Evolutionary conservation across 2,113 vertebrate genomes (phyloP).

Genomic region (Acrocephalus kingi): DNA sequence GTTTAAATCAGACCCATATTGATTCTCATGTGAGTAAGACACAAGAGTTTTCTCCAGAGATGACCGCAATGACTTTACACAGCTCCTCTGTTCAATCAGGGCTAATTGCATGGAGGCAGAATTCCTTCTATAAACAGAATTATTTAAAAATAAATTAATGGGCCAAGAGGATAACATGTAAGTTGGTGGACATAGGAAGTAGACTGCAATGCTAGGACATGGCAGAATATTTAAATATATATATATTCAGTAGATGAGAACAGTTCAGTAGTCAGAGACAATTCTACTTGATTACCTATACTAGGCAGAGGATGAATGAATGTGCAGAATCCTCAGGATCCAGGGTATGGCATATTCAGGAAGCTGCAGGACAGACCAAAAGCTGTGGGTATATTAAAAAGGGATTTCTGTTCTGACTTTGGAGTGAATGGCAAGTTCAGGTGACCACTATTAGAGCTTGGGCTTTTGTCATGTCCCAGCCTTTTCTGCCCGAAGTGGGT

Average conservation of each 20-base stretch:
- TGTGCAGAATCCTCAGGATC: background rate
- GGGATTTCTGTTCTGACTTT: background rate
- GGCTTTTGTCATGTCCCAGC: background rate
- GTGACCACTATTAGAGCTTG: background rate
- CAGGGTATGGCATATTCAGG: background rate
- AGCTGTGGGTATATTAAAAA: background rate
- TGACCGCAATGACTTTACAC: background rate
- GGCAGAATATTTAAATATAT: background rate
- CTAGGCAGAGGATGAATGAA: background rate
- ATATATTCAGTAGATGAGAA: background rate
- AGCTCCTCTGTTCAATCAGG: background rate
- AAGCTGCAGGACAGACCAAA: background rate
- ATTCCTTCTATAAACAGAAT: slow-evolving; percentile 40
- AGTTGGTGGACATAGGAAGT: background rate
- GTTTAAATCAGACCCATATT: background rate
- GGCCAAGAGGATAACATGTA: slow-evolving; percentile 10
- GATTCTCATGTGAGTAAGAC: background rate
- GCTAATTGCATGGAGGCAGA: background rate
- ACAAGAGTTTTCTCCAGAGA: background rate
- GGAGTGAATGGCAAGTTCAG: background rate
- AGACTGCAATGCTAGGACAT: background rate
- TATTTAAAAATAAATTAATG: slow-evolving; percentile 32
- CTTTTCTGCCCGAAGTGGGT: background rate
- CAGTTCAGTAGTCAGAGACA: background rate
- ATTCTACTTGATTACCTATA: background rate